These are phyloP conservation scores for Pachyramphus minor DNA, from an alignment of 2,113 vertebrate species.

Conservation along the genomic window DNA sequence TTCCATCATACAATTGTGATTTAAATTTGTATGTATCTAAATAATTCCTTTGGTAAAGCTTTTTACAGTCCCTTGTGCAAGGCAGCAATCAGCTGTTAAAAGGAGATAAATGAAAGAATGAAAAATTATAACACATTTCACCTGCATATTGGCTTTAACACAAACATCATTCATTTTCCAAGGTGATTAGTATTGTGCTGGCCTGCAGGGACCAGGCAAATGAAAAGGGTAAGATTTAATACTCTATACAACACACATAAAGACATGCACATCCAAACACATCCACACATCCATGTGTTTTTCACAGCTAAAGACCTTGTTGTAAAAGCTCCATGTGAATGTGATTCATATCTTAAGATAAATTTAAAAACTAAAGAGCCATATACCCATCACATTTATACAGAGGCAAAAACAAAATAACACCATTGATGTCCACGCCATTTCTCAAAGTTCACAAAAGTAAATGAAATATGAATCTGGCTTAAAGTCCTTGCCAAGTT, in stretches of 20 bases:
- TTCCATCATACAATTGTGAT: conserved; percentile 36
- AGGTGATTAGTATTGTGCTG: conserved; percentile 52
- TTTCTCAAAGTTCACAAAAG: not conserved
- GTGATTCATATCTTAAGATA: not conserved
- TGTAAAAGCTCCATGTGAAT: not conserved
- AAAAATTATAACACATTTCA: conserved; percentile 49
- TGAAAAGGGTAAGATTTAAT: conserved; percentile 54
- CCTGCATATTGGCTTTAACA: conserved; percentile 46
- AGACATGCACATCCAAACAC: not conserved
- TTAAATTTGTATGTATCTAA: conserved; percentile 52
- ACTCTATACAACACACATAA: not conserved
- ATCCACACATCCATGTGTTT: not conserved
- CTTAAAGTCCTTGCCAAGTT: conserved; percentile 34
- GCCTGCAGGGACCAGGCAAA: conserved; percentile 25
- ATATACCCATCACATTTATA: not conserved
- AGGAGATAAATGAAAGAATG: conserved; percentile 66
- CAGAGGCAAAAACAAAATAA: conserved; percentile 1
- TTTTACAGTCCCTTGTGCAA: conserved; percentile 12
- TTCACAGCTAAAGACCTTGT: not conserved
- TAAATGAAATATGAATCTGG: conserved; percentile 39
- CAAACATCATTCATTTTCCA: conserved; percentile 62
- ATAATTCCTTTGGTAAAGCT: conserved; percentile 45
- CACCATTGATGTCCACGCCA: not conserved
- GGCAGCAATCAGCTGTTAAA: conserved; percentile 44
- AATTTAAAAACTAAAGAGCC: not conserved